phyloP scores from a whole-genome alignment of 1,140 invertebrate genomes.

The Hylaeus volcanicus region DNA sequence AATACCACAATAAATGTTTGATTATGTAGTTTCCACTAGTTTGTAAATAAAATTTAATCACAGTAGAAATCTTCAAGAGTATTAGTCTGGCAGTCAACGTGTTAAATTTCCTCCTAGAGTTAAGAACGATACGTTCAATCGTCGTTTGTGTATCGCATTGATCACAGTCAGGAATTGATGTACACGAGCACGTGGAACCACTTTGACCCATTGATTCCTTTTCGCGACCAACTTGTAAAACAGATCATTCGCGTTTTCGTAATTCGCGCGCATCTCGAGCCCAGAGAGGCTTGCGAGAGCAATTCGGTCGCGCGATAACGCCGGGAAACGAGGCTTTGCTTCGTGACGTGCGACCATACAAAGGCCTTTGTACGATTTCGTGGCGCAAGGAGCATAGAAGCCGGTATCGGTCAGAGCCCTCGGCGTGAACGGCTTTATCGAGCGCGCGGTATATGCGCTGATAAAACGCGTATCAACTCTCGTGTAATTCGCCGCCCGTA shows the following conservation, averaged over 20 bases:
- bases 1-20: too few species aligned
- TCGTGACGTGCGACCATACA: conserved; percentile 22
- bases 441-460: conserved; percentile 52
- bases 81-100: too few species aligned
- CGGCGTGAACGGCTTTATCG: conserved; percentile 58
- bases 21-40: too few species aligned
- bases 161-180: too few species aligned
- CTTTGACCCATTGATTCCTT: too few species aligned
- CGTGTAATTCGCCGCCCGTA: conserved; percentile 45
- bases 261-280: not conserved
- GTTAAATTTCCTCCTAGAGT: too few species aligned
- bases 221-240: too few species aligned
- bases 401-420: conserved; percentile 68
- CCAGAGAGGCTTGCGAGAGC: not conserved
- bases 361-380: conserved; percentile 53
- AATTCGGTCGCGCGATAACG: conserved; percentile 23
- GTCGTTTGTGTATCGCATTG: too few species aligned
- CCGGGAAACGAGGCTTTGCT: conserved; percentile 16
- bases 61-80: too few species aligned
- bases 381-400: conserved; percentile 47
- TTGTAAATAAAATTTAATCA: too few species aligned
- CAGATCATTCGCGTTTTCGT: not conserved
- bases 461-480: conserved; percentile 58
- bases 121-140: too few species aligned
- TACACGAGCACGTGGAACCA: too few species aligned